Percentiles rank a stretch among this genome's conserved stretches.
phyloP scores from a whole-genome alignment of 2,888 invertebrate genomes.

The Pasiphila rectangulata region DNA sequence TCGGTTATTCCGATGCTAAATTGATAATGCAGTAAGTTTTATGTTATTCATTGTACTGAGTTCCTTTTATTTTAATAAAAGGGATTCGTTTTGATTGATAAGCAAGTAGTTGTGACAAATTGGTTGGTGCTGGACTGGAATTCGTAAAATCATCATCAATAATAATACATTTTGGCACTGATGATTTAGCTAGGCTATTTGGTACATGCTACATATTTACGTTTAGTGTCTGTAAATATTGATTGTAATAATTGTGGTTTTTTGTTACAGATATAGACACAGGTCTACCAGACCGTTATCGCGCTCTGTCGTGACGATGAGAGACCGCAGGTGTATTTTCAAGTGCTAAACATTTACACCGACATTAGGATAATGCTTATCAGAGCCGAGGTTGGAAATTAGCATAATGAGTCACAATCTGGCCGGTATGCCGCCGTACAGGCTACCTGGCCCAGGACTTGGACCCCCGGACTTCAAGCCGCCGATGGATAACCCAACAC shows the following conservation, averaged over 20 bases:
- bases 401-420: slow-evolving; percentile 88
- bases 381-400: slow-evolving; percentile 61
- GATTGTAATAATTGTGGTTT: slow-evolving; percentile 28
- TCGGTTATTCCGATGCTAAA: slow-evolving; percentile 70
- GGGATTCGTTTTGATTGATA: slow-evolving; percentile 2
- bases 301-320: slow-evolving; percentile 67
- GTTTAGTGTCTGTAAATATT: no score
- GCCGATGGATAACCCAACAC: slow-evolving; percentile 84
- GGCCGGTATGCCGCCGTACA: slow-evolving; percentile 89
- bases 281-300: slow-evolving; percentile 67
- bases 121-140: slow-evolving; percentile 36
- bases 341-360: slow-evolving; percentile 47
- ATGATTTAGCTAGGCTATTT: no score
- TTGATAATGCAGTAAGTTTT: slow-evolving; percentile 77
- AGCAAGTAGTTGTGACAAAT: slow-evolving; percentile 47
- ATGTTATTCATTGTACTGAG: slow-evolving; percentile 40
- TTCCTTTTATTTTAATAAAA: slow-evolving; percentile 25
- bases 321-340: slow-evolving; percentile 60
- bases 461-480: slow-evolving; percentile 88
- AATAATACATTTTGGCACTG: no score
- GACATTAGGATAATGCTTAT: slow-evolving; percentile 60
- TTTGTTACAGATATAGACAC: slow-evolving; percentile 77
- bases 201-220: no score
- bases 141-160: slow-evolving; percentile 20
- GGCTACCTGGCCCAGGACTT: slow-evolving; percentile 86